Percentiles rank a stretch among this genome's conserved stretches.
phyloP scores from a whole-genome alignment of 2,113 vertebrate species.

The Antigone vipio region DNA sequence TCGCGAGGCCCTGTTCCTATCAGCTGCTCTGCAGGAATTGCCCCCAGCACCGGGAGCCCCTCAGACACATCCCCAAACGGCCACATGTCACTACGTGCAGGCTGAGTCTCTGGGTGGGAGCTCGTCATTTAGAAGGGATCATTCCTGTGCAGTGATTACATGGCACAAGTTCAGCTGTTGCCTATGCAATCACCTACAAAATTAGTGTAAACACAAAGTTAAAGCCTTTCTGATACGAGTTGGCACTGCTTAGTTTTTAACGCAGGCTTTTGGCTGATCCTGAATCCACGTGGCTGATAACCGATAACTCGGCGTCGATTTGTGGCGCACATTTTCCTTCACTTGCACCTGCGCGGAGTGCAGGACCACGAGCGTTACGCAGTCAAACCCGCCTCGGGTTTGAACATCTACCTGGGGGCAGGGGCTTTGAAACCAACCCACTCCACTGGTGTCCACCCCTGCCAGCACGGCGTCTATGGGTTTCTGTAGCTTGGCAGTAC shows the following conservation, averaged over 20 bases:
- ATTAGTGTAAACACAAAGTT: background rate
- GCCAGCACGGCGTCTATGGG: background rate
- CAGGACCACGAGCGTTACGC: accelerated
- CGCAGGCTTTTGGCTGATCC: background rate
- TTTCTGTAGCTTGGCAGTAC: background rate
- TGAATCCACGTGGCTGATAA: background rate
- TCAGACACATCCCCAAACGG: background rate
- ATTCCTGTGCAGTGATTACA: background rate
- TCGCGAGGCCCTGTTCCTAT: background rate
- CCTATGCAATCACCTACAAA: background rate
- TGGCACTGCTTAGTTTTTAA: accelerated
- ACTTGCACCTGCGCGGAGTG: background rate
- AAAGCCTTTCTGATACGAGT: background rate
- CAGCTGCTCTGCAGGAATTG: background rate
- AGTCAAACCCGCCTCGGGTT: background rate
- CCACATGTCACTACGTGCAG: accelerated
- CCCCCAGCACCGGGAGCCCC: background rate
- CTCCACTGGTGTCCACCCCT: accelerated
- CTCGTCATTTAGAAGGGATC: background rate
- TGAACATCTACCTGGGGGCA: background rate
- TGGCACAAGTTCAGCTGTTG: background rate
- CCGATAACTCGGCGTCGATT: accelerated
- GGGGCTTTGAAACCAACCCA: accelerated
- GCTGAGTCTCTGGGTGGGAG: background rate
- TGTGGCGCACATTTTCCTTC: accelerated